Evolutionary conservation across 2,797 vertebrate genomes (phyloP).

Genomic region (Tolypeutes matacus): DNA sequence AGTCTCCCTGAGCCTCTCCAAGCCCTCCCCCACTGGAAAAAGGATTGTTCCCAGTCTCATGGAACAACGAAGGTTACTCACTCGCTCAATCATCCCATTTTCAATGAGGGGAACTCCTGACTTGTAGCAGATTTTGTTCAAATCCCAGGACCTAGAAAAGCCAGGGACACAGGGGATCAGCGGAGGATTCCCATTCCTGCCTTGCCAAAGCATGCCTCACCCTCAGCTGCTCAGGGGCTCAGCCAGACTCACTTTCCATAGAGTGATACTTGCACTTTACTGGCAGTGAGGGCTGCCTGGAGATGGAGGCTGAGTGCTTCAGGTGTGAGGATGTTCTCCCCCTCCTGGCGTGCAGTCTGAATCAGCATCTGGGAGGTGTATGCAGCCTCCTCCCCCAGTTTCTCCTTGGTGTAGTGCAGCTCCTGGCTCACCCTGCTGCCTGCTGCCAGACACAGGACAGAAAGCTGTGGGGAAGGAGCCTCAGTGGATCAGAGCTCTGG

Average conservation of each 20-base stretch:
- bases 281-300: conserved; percentile 95
- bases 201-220: fast-evolving
- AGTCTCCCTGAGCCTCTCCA: not conserved
- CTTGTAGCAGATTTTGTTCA: conserved; percentile 99
- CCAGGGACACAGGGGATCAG: conserved; percentile 14
- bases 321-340: conserved; percentile 94
- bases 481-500: not conserved
- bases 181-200: not conserved
- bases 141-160: conserved; percentile 95
- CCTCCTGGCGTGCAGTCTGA: conserved; percentile 95
- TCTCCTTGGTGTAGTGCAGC: conserved; percentile 97
- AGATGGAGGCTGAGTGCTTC: conserved; percentile 96
- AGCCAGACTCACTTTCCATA: conserved; percentile 97
- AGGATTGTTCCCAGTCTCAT: fast-evolving
- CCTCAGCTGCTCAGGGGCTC: not conserved
- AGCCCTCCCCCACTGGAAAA: fast-evolving
- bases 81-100: conserved; percentile 98
- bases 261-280: conserved; percentile 98
- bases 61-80: conserved; percentile 84
- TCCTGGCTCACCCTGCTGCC: conserved; percentile 98
- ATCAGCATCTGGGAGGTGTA: conserved; percentile 99
- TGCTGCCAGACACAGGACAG: conserved; percentile 86
- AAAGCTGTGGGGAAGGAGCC: not conserved
- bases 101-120: conserved; percentile 98
- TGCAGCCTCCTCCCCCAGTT: conserved; percentile 96